Evolutionary conservation across 2,113 vertebrate species (phyloP), one percentile per base, ranked within the genome.

Genomic region (Asarcornis scutulata): DNA sequence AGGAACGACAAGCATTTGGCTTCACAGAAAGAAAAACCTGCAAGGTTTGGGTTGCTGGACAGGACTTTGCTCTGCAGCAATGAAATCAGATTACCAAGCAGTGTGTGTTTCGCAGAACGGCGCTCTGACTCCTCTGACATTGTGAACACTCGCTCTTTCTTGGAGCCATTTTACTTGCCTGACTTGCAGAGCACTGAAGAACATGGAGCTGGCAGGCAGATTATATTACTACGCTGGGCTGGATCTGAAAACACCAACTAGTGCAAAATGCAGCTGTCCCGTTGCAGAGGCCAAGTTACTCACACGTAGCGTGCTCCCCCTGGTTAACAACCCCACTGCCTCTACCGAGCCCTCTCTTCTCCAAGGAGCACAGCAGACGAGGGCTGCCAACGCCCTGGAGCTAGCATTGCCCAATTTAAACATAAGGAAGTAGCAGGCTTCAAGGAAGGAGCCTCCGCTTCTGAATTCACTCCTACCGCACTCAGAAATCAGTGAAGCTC

Each of bases 151-250:
- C 5, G 3, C 4, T 4, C 6, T 25, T 78, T 20, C 90, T 52
- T 63, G 92, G 89, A 95, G 86, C 91, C 96, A 94, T 95, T 95
- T 95, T 96, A 88, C 86, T 55, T 5, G 38, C 31, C 86, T 66
- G 90, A 50, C 2, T 13, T 17, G 1, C 12, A 56, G 59, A 83
- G 90, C 60, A 9, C 23, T 1, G 66, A 42, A 69, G 86, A 97
- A 94, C 69, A 89, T 77, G 88, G 93, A 91, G 86, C 86, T 88
- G 93, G 44, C 89, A 86, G 93, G 76, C 72, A 44, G 91, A 83
- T 58, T 62, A 9, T 34, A 26, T 84, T 82, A 91, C 88, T 32
- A 52, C 79, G 52, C 83, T 7, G 4, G 74, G 12, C 14, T 52
- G 52, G 62, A 2, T 25, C 4, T 58, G 83, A 36, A 76, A 95